Evolutionary conservation across 1,140 invertebrate species (phyloP).

Genomic region (Samia ricini): DNA sequence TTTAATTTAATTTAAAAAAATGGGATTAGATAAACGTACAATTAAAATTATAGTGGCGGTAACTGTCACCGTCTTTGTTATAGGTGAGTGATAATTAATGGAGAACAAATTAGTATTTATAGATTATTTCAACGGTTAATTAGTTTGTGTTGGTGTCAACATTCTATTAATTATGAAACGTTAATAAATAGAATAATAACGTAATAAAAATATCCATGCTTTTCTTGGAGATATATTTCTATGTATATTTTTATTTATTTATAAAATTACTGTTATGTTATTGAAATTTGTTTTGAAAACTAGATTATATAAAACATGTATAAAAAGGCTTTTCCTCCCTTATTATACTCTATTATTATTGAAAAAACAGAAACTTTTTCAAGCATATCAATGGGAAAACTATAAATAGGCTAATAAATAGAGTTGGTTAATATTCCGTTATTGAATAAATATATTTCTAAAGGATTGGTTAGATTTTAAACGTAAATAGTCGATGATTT

Average conservation of each 20-base stretch:
- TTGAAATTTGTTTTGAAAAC: no score
- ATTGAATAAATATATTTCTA: no score
- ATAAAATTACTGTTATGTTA: not conserved
- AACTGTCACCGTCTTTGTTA: conserved; percentile 36
- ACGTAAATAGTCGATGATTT: no score
- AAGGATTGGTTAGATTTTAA: no score
- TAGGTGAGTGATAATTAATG: conserved; percentile 42
- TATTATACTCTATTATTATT: no score
- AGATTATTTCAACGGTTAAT: conserved; percentile 2
- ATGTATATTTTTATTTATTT: not conserved
- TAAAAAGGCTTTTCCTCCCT: no score
- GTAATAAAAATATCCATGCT: no score
- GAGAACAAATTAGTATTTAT: conserved; percentile 11
- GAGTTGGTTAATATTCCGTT: no score
- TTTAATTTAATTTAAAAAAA: conserved; percentile 9
- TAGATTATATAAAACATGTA: no score
- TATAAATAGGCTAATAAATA: no score
- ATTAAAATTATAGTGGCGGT: conserved; percentile 59
- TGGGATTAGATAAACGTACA: conserved; percentile 63
- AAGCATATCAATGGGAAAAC: no score
- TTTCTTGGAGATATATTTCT: not conserved
- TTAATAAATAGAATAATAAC: not conserved
- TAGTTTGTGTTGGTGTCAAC: not conserved
- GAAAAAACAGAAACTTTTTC: no score
- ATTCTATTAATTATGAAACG: not conserved